phyloP scores from a whole-genome alignment of 2,797 vertebrate species.

The Toxotes lorentzi region DNA sequence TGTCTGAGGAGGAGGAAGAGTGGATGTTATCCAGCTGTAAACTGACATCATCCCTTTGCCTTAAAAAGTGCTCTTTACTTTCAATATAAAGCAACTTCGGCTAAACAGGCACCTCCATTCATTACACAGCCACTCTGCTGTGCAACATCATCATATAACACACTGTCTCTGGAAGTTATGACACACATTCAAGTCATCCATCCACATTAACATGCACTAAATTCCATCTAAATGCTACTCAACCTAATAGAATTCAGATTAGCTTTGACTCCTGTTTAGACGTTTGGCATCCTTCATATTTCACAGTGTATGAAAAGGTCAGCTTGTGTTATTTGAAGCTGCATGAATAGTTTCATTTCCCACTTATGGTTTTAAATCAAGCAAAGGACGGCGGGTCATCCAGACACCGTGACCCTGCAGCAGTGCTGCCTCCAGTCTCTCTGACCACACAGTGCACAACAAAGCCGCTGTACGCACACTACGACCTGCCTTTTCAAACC shows the following conservation, averaged over 20 bases:
- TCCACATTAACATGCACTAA: background rate
- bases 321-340: constrained; percentile 54
- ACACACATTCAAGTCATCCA: background rate
- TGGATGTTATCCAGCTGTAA: constrained; percentile 75
- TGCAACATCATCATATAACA: background rate
- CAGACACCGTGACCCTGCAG: constrained; percentile 43
- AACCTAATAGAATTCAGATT: background rate
- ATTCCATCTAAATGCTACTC: background rate
- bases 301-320: constrained; percentile 43
- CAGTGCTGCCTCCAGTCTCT: constrained; percentile 19
- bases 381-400: constrained; percentile 17
- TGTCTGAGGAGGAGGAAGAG: constrained; percentile 73
- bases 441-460: constrained; percentile 33
- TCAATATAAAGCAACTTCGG: constrained; percentile 74
- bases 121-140: constrained; percentile 55
- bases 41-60: constrained; percentile 86
- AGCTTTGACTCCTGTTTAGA: constrained; percentile 12
- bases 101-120: constrained; percentile 76
- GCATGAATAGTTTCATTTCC: constrained; percentile 49
- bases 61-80: constrained; percentile 88
- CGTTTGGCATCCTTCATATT: constrained; percentile 2
- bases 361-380: constrained; percentile 43
- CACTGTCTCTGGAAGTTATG: background rate
- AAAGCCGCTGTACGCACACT: background rate
- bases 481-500: constrained; percentile 21